A percentile compares a stretch with the other conserved stretches of the same genome.
Conservation (phyloP, 2,797 vertebrate species). For the Adelosebastes latens region DNA sequence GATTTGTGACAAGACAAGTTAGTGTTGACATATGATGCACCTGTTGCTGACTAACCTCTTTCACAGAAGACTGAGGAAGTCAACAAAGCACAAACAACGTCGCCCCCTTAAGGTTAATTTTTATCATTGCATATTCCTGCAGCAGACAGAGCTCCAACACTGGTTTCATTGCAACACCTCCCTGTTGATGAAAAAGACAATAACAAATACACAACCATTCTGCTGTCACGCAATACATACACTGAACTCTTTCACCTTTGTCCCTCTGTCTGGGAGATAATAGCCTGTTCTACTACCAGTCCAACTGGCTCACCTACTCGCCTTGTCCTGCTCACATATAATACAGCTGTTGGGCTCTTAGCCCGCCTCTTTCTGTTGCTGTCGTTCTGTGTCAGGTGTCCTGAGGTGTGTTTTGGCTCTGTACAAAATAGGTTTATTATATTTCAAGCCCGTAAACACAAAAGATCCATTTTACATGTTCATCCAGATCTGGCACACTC, state of each 20-base stretch:
- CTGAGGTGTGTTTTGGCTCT: constrained; percentile 29
- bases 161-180: background rate
- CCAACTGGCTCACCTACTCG: constrained; percentile 28
- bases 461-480: constrained; percentile 34
- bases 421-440: constrained; percentile 28
- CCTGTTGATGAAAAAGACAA: background rate
- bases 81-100: constrained; percentile 57
- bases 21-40: constrained; percentile 46
- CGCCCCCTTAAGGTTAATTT: constrained; percentile 59
- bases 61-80: background rate
- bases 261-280: constrained; percentile 31
- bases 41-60: constrained; percentile 49
- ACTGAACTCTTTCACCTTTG: constrained; percentile 16
- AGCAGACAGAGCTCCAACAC: background rate
- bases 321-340: background rate
- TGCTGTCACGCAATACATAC: constrained; percentile 3
- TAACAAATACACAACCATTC: background rate
- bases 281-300: constrained; percentile 11
- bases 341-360: background rate
- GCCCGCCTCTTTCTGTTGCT: background rate
- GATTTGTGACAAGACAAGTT: constrained; percentile 35
- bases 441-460: constrained; percentile 35
- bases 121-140: constrained; percentile 13
- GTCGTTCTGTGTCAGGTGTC: constrained; percentile 6
- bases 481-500: constrained; percentile 24